These are phyloP conservation scores for Haliclystus octoradiatus DNA, from an alignment of 30 jellyfish, hydroid and myxozoan genomes.

Conservation along the genomic window DNA sequence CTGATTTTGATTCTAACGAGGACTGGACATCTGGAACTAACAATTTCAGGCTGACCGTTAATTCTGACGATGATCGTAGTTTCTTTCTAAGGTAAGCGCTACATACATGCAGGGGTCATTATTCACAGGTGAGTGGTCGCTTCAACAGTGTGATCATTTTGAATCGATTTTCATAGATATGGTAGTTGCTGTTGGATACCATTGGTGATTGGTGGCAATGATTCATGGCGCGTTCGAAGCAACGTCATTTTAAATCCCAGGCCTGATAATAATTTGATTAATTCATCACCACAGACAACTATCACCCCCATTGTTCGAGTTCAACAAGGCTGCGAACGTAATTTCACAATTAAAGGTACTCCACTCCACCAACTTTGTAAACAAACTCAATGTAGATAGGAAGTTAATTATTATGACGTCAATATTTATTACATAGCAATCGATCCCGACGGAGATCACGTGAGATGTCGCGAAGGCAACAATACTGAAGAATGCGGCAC, in stretches of 20 bases:
- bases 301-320: background rate
- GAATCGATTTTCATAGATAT: background rate
- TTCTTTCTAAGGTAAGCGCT: background rate
- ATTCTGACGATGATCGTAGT: background rate
- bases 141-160: background rate
- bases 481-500: constrained; percentile 16
- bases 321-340: background rate
- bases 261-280: background rate
- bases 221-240: background rate
- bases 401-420: background rate
- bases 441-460: constrained; percentile 28
- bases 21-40: background rate
- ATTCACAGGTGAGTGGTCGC: background rate
- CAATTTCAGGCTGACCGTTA: background rate
- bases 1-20: background rate
- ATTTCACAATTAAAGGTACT: background rate
- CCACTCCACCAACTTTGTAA: too few species aligned
- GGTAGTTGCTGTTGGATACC: background rate
- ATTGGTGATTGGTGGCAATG: background rate
- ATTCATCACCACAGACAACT: background rate
- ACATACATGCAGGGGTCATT: too few species aligned
- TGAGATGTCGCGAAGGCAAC: constrained; percentile 21
- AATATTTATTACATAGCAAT: background rate
- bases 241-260: background rate
- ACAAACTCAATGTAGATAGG: too few species aligned